Base-by-base conservation (phyloP, 92 coral and sea anemone genomes). In the Epizoanthus ramosus region DNA sequence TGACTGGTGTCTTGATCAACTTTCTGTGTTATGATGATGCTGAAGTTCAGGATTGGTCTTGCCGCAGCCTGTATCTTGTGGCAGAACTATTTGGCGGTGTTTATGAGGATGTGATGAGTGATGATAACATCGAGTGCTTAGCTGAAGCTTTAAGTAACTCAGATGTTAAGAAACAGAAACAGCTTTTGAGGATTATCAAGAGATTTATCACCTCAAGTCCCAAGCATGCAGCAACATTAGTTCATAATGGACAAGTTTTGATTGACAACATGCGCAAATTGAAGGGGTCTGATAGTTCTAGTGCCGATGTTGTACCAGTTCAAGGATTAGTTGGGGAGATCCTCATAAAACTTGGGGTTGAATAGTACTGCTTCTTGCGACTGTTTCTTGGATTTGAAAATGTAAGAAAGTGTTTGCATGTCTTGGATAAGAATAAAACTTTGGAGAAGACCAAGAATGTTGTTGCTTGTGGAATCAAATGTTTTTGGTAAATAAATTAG, bases 31-130 rank as follows among this genome's bases (percentile, higher is more conserved):
- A 90, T 68, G 89, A 90, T 61, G 99, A 97, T 54, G 63, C 87
- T 8, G 95, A 97, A 52, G 91, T 94, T 8, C 94, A 86, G 57
- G 99, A 97, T 25, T 84, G 94, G 77, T 89, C 99, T 1, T 89
- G 95, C 23, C 90, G 88, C 69, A 88, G 94, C 71, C 87, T 97
- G 61, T 97, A 97, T 43, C 95, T 94, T 18, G 86, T 92, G 80
- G 99, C 94, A 0, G 99, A 97, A 84, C 83, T 97, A 31, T 97
- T 91, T 87, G 99, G 99, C 3, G 99, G 97, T 5, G 90, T 88
- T 10, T 89, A 85, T 28, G 93, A 94, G 69, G 98, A 97, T 33
- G 88, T 93, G 22, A 88, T 94, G 92, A 97, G 97, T 63, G 59
- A 58, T 13, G 95, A 90, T 12, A 97, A 94, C 81, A 64, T 94